phyloP scores from a whole-genome alignment of 2,113 vertebrate species.

The Axis porcinus region DNA sequence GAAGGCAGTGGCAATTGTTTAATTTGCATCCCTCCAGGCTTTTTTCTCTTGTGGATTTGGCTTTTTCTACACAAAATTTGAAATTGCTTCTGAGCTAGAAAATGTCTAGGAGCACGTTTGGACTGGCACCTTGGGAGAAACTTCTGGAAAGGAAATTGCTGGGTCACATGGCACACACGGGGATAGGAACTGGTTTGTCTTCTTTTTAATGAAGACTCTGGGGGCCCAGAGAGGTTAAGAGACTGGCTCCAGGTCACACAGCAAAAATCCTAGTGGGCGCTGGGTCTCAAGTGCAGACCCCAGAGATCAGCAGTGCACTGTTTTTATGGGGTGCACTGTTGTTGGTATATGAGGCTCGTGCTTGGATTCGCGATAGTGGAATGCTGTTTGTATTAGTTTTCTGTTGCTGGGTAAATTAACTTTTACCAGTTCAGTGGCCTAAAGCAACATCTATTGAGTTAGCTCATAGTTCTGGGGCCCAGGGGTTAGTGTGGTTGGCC shows the following conservation, averaged over 20 bases:
- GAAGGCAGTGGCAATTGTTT: background rate
- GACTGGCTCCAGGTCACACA: background rate
- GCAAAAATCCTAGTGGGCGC: background rate
- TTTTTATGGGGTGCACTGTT: fast-evolving
- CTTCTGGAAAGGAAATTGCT: background rate
- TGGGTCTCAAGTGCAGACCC: fast-evolving
- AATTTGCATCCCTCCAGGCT: background rate
- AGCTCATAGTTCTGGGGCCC: background rate
- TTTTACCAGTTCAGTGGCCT: background rate
- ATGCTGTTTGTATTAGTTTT: background rate
- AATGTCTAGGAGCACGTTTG: background rate
- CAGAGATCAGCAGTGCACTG: fast-evolving
- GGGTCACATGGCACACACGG: background rate
- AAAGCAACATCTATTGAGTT: background rate
- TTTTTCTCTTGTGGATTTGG: background rate
- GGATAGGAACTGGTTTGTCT: background rate
- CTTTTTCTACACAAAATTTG: background rate
- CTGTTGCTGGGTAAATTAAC: background rate
- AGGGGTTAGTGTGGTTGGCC: background rate
- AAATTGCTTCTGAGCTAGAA: background rate
- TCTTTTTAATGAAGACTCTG: background rate
- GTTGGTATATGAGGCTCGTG: fast-evolving
- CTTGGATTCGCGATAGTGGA: background rate
- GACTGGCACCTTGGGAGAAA: background rate
- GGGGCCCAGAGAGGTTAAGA: background rate